Conservation (phyloP, 2,888 invertebrate species). For the Ochropleura leucogaster region DNA sequence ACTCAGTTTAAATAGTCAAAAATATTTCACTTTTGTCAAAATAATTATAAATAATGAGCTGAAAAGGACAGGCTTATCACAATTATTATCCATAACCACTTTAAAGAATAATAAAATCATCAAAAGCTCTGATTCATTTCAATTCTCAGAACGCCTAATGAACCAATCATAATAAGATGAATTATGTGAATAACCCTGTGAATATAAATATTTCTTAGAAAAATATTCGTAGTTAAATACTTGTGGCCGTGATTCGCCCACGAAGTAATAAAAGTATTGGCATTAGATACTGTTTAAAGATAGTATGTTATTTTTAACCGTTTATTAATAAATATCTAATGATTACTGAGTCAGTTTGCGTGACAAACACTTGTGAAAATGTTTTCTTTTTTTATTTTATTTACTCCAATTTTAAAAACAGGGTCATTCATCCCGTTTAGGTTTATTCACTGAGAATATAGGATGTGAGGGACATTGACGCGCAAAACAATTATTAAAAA, state of each 20-base stretch:
- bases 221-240: constrained; percentile 22
- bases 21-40: background rate
- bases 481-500: background rate
- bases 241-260: constrained; percentile 56
- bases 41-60: background rate
- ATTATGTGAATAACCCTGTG: constrained; percentile 31
- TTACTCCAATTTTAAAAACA: constrained; percentile 13
- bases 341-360: constrained; percentile 48
- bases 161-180: constrained; percentile 23
- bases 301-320: constrained; percentile 60
- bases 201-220: constrained; percentile 27
- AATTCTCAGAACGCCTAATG: constrained; percentile 41
- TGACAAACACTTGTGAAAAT: constrained; percentile 32
- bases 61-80: background rate
- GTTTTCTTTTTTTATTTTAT: constrained; percentile 19
- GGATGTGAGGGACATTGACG: background rate
- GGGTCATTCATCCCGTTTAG: constrained; percentile 29
- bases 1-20: too few species aligned
- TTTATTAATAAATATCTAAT: constrained; percentile 61
- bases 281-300: constrained; percentile 51
- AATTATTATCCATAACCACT: constrained; percentile 23
- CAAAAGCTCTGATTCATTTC: constrained; percentile 28
- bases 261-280: constrained; percentile 54
- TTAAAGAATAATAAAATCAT: constrained; percentile 20
- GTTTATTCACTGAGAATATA: background rate